Evolutionary conservation across 2,888 invertebrate genomes (phyloP).

Genomic region (Cynaeus angustus): DNA sequence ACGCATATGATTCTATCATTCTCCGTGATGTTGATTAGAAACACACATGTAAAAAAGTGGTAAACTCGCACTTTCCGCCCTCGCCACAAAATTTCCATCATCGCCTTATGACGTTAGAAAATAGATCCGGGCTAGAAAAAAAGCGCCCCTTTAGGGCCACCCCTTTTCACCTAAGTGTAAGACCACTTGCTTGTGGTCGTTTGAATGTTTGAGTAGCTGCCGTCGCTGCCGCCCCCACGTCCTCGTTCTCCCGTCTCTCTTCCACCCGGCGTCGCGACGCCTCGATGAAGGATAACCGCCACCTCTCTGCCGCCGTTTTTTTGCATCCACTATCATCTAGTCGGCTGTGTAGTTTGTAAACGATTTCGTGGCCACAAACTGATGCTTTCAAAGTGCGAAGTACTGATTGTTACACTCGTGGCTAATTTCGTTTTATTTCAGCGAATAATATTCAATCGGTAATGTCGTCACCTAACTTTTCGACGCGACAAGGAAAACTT

Average conservation of each 20-base stretch:
- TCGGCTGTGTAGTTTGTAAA: conserved; percentile 69
- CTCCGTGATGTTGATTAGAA: not conserved
- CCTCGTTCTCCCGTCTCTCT: conserved; percentile 8
- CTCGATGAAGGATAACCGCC: conserved; percentile 66
- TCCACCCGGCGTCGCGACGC: conserved; percentile 34
- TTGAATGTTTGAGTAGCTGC: conserved; percentile 59
- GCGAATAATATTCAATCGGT: conserved; percentile 18
- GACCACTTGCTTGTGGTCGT: conserved; percentile 63
- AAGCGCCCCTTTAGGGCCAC: not conserved
- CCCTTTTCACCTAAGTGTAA: conserved; percentile 49
- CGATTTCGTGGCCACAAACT: conserved; percentile 65
- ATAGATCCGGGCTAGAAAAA: not conserved
- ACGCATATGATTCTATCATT: conserved; percentile 1
- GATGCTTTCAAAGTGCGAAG: conserved; percentile 63
- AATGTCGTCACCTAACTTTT: not conserved
- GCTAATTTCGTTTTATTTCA: conserved; percentile 53
- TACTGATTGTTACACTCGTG: conserved; percentile 61
- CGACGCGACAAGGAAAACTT: not conserved
- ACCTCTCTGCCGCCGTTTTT: conserved; percentile 63
- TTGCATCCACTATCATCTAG: conserved; percentile 76
- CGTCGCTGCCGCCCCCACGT: not conserved
- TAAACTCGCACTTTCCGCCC: not conserved
- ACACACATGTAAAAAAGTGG: not conserved
- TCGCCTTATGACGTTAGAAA: not conserved
- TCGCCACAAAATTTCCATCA: not conserved